Evolutionary conservation across 1,140 invertebrate species (phyloP).

Genomic region (Holotrichia oblita): DNA sequence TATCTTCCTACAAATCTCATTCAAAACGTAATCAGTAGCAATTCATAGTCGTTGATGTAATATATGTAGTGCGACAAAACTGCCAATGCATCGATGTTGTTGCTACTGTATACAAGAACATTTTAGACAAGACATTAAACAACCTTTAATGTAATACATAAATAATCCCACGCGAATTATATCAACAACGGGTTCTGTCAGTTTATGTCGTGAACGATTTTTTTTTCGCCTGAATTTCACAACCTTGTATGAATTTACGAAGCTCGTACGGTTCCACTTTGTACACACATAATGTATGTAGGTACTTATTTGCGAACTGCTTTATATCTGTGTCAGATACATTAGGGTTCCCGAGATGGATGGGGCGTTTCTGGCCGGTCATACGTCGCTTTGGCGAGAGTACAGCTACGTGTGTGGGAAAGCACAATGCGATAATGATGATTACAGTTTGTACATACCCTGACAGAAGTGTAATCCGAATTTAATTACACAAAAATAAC

Average conservation of each 20-base stretch:
- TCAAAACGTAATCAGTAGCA: background rate
- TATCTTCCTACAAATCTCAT: background rate
- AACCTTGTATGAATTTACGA: background rate
- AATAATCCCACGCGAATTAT: constrained; percentile 12
- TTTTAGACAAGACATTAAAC: constrained; percentile 13
- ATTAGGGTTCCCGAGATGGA: constrained; percentile 1
- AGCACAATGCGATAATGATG: background rate
- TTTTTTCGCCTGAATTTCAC: constrained; percentile 16
- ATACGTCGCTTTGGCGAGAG: background rate
- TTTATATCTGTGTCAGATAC: constrained; percentile 20
- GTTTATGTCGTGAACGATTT: constrained; percentile 16
- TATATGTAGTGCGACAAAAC: background rate
- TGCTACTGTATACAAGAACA: constrained; percentile 2
- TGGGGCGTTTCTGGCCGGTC: background rate
- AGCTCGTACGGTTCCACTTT: background rate
- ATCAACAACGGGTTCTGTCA: constrained; percentile 16
- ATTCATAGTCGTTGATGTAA: background rate
- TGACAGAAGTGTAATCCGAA: background rate
- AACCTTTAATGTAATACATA: background rate
- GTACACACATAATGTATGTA: background rate
- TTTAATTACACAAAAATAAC: too few species aligned
- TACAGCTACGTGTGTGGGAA: background rate
- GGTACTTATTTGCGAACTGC: constrained; percentile 10
- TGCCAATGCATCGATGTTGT: background rate
- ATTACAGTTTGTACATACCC: background rate